phyloP scores from a whole-genome alignment of 2,113 vertebrate species.

The Pterocles gutturalis region DNA sequence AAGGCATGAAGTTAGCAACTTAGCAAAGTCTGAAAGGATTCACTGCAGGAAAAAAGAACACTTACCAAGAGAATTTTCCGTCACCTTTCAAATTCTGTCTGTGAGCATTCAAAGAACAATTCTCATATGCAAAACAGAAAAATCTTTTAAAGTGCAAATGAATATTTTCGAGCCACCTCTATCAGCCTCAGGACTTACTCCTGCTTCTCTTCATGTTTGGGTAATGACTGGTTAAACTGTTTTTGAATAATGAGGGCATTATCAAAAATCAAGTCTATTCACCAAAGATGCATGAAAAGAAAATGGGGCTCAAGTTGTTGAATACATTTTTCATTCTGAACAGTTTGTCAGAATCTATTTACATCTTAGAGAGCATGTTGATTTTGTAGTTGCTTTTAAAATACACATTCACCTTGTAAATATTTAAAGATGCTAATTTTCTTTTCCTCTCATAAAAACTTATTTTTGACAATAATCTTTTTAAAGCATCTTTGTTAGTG shows the following conservation, averaged over 20 bases:
- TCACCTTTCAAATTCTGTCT: not conserved
- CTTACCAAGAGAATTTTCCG: not conserved
- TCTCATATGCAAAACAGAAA: not conserved
- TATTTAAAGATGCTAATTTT: conserved; percentile 57
- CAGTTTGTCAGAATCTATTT: conserved; percentile 15
- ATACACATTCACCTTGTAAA: not conserved
- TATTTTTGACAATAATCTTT: not conserved
- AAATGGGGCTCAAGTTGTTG: not conserved
- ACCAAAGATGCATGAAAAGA: not conserved
- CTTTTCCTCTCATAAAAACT: conserved; percentile 8
- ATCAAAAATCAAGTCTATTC: conserved; percentile 65
- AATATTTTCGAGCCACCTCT: not conserved
- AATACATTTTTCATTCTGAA: conserved; percentile 28
- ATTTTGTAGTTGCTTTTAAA: conserved; percentile 33
- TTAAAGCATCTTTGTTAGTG: not conserved
- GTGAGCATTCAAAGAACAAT: not conserved
- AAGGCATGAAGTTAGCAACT: not conserved
- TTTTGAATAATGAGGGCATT: conserved; percentile 37
- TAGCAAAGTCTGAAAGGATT: not conserved
- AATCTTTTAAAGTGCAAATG: conserved; percentile 23
- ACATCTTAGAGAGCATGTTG: conserved; percentile 1
- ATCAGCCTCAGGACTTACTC: not conserved
- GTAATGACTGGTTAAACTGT: conserved; percentile 40
- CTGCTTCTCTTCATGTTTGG: not conserved
- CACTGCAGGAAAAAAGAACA: not conserved